Conservation (phyloP, 2,797 vertebrate genomes). For the Enteromius paludinosus region DNA sequence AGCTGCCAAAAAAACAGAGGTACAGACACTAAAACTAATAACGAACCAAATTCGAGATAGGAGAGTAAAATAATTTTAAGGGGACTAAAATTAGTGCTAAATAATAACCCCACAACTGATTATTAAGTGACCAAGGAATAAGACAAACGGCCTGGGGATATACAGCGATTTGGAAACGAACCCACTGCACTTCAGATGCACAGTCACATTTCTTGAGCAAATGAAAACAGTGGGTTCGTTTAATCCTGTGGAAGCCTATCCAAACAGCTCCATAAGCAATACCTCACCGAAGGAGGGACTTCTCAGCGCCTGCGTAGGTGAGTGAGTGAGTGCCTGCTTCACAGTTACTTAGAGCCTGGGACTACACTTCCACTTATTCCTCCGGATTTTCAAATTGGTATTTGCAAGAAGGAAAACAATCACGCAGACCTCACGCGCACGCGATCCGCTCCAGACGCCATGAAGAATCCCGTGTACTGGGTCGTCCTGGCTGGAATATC, state of each 20-base stretch:
- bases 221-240: slow-evolving; percentile 38
- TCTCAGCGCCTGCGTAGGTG: slow-evolving; percentile 66
- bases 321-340: slow-evolving; percentile 70
- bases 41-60: neutral
- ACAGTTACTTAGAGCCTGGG: slow-evolving; percentile 65
- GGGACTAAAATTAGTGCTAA: neutral
- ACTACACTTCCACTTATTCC: slow-evolving; percentile 66
- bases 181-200: slow-evolving; percentile 17
- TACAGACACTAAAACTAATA: neutral
- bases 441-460: slow-evolving; percentile 56
- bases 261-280: slow-evolving; percentile 64
- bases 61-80: neutral
- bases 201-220: neutral
- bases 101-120: neutral
- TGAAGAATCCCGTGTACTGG: slow-evolving; percentile 80
- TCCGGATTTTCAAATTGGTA: slow-evolving; percentile 70
- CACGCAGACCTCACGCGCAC: slow-evolving; percentile 13
- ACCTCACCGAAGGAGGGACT: slow-evolving; percentile 74
- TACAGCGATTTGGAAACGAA: neutral
- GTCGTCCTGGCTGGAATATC: slow-evolving; percentile 76
- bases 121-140: neutral
- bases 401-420: slow-evolving; percentile 46
- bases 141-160: neutral
- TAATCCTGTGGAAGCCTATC: slow-evolving; percentile 54
- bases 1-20: neutral